Percentiles rank a stretch among this genome's conserved stretches.
phyloP scores from a whole-genome alignment of 2,888 invertebrate species.

The Tipula helvola region DNA sequence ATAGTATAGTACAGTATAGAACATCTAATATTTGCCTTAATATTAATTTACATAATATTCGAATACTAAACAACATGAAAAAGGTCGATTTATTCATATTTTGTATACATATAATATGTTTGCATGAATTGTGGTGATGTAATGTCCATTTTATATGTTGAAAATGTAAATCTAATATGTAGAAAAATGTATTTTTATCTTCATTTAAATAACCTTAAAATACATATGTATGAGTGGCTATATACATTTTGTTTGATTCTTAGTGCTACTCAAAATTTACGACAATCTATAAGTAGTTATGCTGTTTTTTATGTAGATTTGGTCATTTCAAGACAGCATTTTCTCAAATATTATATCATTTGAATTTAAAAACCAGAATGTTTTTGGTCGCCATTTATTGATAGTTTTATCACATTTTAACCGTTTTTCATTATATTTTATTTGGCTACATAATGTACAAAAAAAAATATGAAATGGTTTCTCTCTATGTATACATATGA shows the following conservation, averaged over 20 bases:
- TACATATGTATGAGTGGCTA: not conserved
- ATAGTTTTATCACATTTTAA: not conserved
- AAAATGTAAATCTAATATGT: not conserved
- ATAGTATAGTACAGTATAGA: not conserved
- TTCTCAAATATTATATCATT: not conserved
- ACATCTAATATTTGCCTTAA: not conserved
- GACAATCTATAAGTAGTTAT: not conserved
- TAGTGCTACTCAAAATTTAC: not conserved
- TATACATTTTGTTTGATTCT: not conserved
- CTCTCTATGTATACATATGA: not conserved
- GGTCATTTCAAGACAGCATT: not conserved
- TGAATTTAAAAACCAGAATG: not conserved
- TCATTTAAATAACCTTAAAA: not conserved
- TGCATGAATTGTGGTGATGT: not conserved
- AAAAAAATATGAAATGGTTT: not conserved
- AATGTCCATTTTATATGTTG: not conserved
- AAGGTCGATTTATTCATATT: not conserved
- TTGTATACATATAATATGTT: not conserved
- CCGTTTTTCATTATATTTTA: not conserved
- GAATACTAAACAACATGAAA: not conserved
- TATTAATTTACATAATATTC: not conserved
- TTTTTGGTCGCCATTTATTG: not conserved
- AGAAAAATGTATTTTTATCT: not conserved
- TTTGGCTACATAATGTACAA: not conserved
- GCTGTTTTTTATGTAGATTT: not conserved